phyloP scores from a whole-genome alignment of 1,140 invertebrate genomes.

The Aphelinus atriplicis region DNA sequence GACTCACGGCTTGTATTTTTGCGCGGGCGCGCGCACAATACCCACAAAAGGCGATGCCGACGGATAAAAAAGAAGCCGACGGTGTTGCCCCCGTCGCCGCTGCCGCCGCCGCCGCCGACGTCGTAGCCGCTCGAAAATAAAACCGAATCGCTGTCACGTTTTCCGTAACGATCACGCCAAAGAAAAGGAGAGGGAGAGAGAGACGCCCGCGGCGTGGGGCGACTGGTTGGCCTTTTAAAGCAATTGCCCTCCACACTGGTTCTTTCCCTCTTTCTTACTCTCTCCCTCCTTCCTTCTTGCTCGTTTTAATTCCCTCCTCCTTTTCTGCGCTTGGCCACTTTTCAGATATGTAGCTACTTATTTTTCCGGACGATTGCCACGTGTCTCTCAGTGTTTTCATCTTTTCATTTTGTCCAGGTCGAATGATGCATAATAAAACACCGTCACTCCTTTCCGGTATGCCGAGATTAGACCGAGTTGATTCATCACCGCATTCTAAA shows the following conservation, averaged over 20 bases:
- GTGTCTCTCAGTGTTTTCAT: too few species aligned
- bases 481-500: too few species aligned
- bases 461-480: too few species aligned
- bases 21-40: background rate
- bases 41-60: constrained; percentile 10
- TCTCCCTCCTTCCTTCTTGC: constrained; percentile 23
- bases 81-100: background rate
- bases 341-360: background rate
- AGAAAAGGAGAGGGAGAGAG: background rate
- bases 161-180: constrained; percentile 22
- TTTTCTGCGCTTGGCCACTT: too few species aligned
- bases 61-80: constrained; percentile 19
- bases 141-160: constrained; percentile 36
- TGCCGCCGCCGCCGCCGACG: background rate
- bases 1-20: too few species aligned
- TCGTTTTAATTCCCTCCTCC: constrained; percentile 7
- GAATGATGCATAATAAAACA: too few species aligned
- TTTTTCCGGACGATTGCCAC: background rate
- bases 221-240: constrained; percentile 25
- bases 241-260: constrained; percentile 22
- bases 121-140: constrained; percentile 29
- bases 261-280: constrained; percentile 34
- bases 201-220: too few species aligned
- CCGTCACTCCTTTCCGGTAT: too few species aligned
- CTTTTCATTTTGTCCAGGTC: too few species aligned